Conservation (phyloP, 2,888 invertebrate species). For the Sceliomorpha sp. region DNA sequence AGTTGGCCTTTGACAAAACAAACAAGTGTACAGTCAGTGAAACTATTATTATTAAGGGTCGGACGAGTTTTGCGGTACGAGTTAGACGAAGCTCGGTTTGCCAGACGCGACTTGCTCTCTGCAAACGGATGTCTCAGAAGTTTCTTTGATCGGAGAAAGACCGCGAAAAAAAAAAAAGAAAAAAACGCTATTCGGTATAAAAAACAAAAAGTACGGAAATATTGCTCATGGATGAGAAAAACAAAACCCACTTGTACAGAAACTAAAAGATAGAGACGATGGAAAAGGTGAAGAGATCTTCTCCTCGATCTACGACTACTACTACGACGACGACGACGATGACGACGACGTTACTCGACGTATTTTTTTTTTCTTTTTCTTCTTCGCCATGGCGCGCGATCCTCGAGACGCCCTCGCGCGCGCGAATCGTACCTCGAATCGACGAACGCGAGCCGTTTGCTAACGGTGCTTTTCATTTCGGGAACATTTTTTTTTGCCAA, state of each 20-base stretch:
- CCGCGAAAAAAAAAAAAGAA: constrained; percentile 19
- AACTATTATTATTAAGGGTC: constrained; percentile 80
- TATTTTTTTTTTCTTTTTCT: too few relatives aligned
- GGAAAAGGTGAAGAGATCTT: constrained; percentile 13
- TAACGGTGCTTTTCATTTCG: too few relatives aligned
- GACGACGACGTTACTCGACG: too few relatives aligned
- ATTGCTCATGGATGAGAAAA: constrained; percentile 59
- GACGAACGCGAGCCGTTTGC: too few relatives aligned
- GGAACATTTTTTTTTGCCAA: too few relatives aligned
- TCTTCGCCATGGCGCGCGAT: constrained; percentile 48
- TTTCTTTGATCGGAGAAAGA: constrained; percentile 62
- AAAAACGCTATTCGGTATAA: constrained; percentile 19
- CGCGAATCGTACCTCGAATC: too few relatives aligned
- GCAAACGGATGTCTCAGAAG: constrained; percentile 66
- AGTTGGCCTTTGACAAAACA: constrained; percentile 77
- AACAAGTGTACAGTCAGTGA: constrained; percentile 80
- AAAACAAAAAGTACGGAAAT: constrained; percentile 47
- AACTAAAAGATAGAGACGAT: constrained; percentile 40
- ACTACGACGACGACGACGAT: too few relatives aligned
- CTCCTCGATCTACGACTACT: too few relatives aligned
- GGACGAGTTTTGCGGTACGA: constrained; percentile 67
- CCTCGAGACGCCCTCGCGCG: constrained; percentile 37
- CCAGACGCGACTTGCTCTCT: constrained; percentile 65
- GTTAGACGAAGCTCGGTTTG: constrained; percentile 54
- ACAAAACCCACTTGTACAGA: constrained; percentile 73